Conservation (phyloP, 2,797 vertebrate genomes). For the Danio jaintianensis region DNA sequence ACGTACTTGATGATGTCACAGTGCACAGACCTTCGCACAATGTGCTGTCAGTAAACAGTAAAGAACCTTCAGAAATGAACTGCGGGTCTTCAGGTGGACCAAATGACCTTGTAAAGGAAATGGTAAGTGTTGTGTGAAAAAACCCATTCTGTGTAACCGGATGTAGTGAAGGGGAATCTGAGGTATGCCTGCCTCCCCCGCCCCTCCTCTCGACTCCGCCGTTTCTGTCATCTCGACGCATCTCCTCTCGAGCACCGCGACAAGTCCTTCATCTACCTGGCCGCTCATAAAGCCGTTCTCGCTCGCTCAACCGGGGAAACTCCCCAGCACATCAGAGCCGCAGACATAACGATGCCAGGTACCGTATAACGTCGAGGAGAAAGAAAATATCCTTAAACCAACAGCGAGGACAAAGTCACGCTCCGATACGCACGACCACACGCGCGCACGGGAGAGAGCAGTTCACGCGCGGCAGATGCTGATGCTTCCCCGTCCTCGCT, state of each 20-base stretch:
- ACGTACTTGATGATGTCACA: background rate
- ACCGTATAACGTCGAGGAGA: constrained; percentile 59
- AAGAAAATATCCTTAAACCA: constrained; percentile 42
- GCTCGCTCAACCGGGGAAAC: constrained; percentile 19
- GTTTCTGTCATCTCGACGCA: constrained; percentile 71
- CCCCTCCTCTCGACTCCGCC: constrained; percentile 48
- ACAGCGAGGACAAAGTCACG: constrained; percentile 31
- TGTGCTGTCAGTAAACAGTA: background rate
- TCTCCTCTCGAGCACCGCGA: constrained; percentile 62
- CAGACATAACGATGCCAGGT: constrained; percentile 71
- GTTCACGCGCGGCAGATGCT: constrained; percentile 57
- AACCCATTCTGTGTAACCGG: constrained; percentile 16
- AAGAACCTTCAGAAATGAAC: background rate
- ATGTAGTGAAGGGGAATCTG: constrained; percentile 37
- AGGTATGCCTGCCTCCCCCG: constrained; percentile 44
- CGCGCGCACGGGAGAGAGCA: constrained; percentile 5
- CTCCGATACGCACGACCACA: constrained; percentile 38
- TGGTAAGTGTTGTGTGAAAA: background rate
- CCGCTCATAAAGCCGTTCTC: constrained; percentile 46
- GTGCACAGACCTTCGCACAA: background rate
- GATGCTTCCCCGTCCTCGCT: constrained; percentile 56
- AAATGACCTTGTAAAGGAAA: constrained; percentile 38
- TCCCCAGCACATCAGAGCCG: constrained; percentile 44
- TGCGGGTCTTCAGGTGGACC: constrained; percentile 3
- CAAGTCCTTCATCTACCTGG: constrained; percentile 70